Evolutionary conservation across 2,113 vertebrate genomes (phyloP).

Genomic region (Aphelocoma coerulescens): DNA sequence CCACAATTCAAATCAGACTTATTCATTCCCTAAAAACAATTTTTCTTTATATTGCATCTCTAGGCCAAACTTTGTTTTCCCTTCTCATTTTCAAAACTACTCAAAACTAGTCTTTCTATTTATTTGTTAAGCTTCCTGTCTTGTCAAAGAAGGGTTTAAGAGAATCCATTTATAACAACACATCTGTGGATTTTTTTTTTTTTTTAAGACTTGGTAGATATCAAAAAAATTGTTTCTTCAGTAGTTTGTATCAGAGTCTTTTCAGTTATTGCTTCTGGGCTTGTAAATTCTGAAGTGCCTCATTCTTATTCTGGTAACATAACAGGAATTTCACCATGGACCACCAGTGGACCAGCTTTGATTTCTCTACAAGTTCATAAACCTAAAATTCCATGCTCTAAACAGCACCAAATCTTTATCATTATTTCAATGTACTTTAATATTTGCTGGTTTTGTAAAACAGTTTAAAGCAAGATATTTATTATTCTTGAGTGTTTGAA

Average conservation of each 20-base stretch:
- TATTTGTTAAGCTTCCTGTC: background rate
- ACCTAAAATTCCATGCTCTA: background rate
- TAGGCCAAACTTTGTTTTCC: background rate
- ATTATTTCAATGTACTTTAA: background rate
- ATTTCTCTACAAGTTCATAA: background rate
- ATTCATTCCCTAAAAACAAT: background rate
- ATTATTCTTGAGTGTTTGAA: background rate
- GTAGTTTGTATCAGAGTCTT: background rate
- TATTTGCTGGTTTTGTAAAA: background rate
- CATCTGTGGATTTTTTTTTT: background rate
- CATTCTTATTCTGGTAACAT: background rate
- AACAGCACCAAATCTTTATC: background rate
- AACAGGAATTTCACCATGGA: background rate
- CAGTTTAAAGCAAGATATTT: background rate
- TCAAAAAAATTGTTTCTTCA: background rate
- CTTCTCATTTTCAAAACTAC: background rate
- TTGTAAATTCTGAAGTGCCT: background rate
- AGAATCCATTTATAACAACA: background rate
- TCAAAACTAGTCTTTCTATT: background rate
- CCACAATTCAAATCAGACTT: background rate
- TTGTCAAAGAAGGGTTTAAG: background rate
- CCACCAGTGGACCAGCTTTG: background rate
- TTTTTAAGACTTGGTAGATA: background rate
- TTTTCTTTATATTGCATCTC: background rate
- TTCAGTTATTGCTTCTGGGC: background rate